Evolutionary conservation across 2,113 vertebrate genomes (phyloP).

Genomic region (Leucosticte australis): DNA sequence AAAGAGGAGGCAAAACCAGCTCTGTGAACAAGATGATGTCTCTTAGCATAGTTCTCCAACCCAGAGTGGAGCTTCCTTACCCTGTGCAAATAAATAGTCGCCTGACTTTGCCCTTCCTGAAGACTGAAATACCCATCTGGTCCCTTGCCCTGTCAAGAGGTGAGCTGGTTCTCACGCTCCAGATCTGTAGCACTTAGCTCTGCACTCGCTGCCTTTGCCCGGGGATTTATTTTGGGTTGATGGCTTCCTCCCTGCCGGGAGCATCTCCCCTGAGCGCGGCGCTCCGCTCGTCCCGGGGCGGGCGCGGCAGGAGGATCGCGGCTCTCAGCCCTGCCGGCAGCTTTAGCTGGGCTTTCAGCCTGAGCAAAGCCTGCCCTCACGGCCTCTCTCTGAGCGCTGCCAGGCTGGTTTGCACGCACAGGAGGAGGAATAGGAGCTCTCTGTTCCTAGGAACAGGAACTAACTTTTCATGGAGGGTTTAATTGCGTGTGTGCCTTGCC

Average conservation of each 20-base stretch:
- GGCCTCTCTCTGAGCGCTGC: fast-evolving
- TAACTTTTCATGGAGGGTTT: not conserved
- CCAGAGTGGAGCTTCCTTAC: not conserved
- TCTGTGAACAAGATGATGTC: not conserved
- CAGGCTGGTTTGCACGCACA: not conserved
- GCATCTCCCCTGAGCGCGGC: fast-evolving
- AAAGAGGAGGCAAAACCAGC: not conserved
- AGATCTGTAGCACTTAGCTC: not conserved
- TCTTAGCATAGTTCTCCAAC: not conserved
- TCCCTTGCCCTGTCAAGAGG: not conserved
- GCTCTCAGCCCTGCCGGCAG: not conserved
- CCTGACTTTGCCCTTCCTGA: not conserved
- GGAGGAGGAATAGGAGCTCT: not conserved
- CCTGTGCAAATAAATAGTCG: not conserved
- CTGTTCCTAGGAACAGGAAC: not conserved
- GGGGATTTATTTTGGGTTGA: not conserved
- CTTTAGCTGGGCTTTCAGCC: not conserved
- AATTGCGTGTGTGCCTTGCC: not conserved
- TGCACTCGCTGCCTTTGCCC: not conserved
- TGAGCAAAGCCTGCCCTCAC: not conserved
- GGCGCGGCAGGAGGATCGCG: fast-evolving
- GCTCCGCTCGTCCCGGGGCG: too few species aligned
- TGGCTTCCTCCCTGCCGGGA: not conserved
- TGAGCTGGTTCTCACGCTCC: not conserved
- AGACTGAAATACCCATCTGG: not conserved